Evolutionary conservation across 2,113 vertebrate species (phyloP), one percentile per base, ranked within the genome.

Genomic region (Sapayoa aenigma): DNA sequence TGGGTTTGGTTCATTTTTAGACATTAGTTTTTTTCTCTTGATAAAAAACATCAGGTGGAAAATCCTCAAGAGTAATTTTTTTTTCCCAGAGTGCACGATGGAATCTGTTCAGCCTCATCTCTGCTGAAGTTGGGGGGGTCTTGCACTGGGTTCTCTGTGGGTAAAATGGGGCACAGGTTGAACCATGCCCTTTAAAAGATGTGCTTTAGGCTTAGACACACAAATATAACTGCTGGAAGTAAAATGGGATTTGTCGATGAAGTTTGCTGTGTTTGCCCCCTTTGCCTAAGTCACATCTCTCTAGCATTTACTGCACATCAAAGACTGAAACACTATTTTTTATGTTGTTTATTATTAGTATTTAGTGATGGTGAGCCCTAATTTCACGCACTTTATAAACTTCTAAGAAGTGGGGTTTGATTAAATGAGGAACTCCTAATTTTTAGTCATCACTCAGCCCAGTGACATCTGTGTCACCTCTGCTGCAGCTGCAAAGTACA

Each of bases 221-320:
- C 8, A 81, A 35, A 13, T 33, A 21, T 2, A 41, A 47, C 23
- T 28, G 1, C 37, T 80, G 56, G 39, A 77, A 58, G 4, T 24
- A 62, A 69, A 87, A 69, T 63, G 13, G 2, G 8, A 58, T 47
- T 69, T 63, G 56, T 44, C 71, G 25, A 56, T 35, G 31, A 58
- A 66, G 21, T 39, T 10, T 37, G 69, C 5, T 9, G 0, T 12
- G 1, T 22, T 66, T 80, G 2, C 3, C 4, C 12, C 9, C 6
- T 90, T 65, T 30, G 39, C 44, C 7, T 42, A 35, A 25, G 7
- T 42, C 60, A 21, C 13, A 47, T 66, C 24, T 59, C 15, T 62
- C 22, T 53, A 55, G 11, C 16, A 44, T 56, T 79, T 41, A 74
- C 28, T 77, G 15, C 13, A 17, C 4, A 15, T 47, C 41, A 5